Conservation (phyloP, 2,797 vertebrate genomes). For the Peromyscus aztecus region DNA sequence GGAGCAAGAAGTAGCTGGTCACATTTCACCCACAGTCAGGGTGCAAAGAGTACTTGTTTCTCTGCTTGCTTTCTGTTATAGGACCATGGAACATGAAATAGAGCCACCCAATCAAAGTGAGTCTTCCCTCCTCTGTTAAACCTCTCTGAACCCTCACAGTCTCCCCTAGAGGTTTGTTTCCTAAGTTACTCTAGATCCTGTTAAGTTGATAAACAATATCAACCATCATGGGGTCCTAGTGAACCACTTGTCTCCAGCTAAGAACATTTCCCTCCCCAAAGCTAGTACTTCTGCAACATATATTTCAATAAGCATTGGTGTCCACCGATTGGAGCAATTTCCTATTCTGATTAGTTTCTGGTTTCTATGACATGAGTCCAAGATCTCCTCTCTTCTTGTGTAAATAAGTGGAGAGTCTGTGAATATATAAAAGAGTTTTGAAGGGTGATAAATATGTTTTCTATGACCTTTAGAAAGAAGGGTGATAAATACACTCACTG, state of each 20-base stretch:
- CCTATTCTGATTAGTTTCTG: background rate
- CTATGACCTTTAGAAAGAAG: background rate
- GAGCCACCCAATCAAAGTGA: background rate
- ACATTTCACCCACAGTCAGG: background rate
- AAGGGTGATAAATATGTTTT: background rate
- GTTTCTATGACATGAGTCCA: slow-evolving; percentile 16
- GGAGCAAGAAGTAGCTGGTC: background rate
- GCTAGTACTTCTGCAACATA: background rate
- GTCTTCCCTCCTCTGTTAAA: background rate
- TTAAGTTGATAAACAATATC: background rate
- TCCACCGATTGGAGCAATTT: background rate
- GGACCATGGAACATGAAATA: background rate
- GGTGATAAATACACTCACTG: background rate
- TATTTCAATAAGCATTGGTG: background rate
- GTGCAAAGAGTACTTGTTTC: background rate
- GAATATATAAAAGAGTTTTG: background rate
- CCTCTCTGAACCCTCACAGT: background rate
- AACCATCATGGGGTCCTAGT: background rate
- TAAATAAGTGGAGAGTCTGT: background rate
- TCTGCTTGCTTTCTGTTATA: background rate
- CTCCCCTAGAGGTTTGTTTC: background rate
- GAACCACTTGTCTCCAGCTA: background rate
- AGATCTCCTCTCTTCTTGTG: background rate
- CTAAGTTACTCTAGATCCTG: background rate
- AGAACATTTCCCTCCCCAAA: background rate